These are phyloP conservation scores for Oxyura jamaicensis DNA, from an alignment of 2,113 vertebrate genomes.

Conservation along the genomic window DNA sequence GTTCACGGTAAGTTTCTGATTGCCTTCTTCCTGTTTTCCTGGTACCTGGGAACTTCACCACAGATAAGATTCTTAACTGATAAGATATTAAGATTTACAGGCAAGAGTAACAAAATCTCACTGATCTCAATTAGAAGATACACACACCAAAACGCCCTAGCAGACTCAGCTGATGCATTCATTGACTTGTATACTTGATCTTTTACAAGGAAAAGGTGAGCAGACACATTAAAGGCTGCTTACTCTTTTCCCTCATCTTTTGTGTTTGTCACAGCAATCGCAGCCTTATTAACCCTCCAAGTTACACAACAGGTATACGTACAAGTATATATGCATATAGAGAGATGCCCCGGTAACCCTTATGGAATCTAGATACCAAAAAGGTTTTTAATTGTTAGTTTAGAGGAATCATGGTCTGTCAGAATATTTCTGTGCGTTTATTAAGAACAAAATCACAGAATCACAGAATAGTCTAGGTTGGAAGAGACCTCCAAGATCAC, in stretches of 20 bases:
- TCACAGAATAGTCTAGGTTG: too few species aligned
- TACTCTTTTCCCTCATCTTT: not conserved
- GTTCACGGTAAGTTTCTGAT: not conserved
- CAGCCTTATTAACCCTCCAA: not conserved
- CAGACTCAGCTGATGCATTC: not conserved
- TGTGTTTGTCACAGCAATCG: not conserved
- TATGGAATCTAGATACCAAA: not conserved
- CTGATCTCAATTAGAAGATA: not conserved
- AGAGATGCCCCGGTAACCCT: not conserved
- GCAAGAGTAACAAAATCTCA: not conserved
- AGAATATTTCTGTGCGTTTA: not conserved
- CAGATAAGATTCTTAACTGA: not conserved
- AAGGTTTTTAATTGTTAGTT: not conserved
- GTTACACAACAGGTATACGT: not conserved
- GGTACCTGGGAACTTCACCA: not conserved
- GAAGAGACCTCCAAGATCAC: too few species aligned
- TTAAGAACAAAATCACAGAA: not conserved
- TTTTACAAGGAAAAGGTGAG: not conserved
- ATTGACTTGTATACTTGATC: not conserved
- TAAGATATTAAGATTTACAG: not conserved
- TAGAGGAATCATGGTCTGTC: not conserved
- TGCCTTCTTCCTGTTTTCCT: not conserved
- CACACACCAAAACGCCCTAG: not conserved
- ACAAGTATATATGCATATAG: too few species aligned
- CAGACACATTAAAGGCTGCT: not conserved